These are phyloP conservation scores for Apis cerana DNA, from an alignment of 1,140 invertebrate genomes.

Conservation along the genomic window DNA sequence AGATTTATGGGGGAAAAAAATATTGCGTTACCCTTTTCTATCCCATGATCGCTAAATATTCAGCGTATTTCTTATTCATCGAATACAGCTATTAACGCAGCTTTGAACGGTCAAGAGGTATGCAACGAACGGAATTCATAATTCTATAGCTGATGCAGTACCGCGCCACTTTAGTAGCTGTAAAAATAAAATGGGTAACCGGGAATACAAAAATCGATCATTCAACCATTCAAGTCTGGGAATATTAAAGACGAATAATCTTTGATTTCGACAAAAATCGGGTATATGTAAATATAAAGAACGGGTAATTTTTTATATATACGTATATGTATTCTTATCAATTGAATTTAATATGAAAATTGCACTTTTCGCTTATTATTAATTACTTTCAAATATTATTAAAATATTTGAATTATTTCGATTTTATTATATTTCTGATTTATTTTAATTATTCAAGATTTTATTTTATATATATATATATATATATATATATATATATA, in stretches of 20 bases:
- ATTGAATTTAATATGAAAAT: too few relatives aligned
- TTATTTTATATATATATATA: too few relatives aligned
- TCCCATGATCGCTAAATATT: background rate
- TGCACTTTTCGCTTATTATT: too few relatives aligned
- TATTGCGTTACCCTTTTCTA: background rate
- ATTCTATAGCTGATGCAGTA: constrained; percentile 18
- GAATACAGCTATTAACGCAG: constrained; percentile 4
- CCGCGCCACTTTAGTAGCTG: background rate
- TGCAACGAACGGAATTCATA: constrained; percentile 11
- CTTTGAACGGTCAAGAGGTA: background rate
- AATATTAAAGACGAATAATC: background rate
- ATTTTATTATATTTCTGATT: too few relatives aligned
- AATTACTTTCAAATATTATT: too few relatives aligned
- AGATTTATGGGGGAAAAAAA: background rate
- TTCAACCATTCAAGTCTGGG: background rate
- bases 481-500: too few relatives aligned
- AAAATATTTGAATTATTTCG: too few relatives aligned
- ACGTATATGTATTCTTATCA: too few relatives aligned
- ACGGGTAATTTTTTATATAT: too few relatives aligned
- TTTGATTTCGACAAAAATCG: too few relatives aligned
- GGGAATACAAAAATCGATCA: constrained; percentile 24
- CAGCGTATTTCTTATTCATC: constrained; percentile 7
- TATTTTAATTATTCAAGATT: too few relatives aligned
- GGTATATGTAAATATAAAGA: too few relatives aligned
- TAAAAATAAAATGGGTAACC: constrained; percentile 14